Percentiles rank a stretch among this genome's conserved stretches.
phyloP scores from a whole-genome alignment of 2,888 invertebrate genomes.

The Clunio marinus region DNA sequence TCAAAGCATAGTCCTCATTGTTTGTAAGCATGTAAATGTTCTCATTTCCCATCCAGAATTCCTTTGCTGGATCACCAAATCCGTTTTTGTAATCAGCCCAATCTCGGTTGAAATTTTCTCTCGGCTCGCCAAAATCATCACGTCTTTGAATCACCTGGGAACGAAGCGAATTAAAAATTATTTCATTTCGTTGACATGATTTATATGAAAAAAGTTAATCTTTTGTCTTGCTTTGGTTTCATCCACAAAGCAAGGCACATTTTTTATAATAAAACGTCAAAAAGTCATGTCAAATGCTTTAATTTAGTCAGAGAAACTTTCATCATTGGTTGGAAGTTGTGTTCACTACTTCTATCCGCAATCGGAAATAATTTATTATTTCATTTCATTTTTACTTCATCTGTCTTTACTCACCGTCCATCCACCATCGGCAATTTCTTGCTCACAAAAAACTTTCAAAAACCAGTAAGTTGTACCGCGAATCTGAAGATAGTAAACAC shows the following conservation, averaged over 20 bases:
- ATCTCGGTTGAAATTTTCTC: slow-evolving; percentile 86
- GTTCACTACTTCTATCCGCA: not conserved
- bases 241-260: too few relatives aligned
- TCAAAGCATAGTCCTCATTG: slow-evolving; percentile 81
- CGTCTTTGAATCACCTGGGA: slow-evolving; percentile 85
- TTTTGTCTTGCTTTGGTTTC: not conserved
- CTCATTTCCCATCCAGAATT: slow-evolving; percentile 91
- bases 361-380: not conserved
- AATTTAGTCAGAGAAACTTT: not conserved
- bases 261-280: too few relatives aligned
- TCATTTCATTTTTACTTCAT: not conserved
- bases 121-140: slow-evolving; percentile 80
- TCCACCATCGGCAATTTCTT: slow-evolving; percentile 82
- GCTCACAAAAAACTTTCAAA: slow-evolving; percentile 85
- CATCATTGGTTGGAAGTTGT: not conserved
- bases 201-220: not conserved
- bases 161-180: not conserved
- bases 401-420: slow-evolving; percentile 78
- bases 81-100: slow-evolving; percentile 93
- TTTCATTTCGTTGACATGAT: not conserved
- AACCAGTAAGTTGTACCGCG: slow-evolving; percentile 91
- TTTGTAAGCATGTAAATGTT: slow-evolving; percentile 91
- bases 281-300: not conserved
- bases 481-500: slow-evolving; percentile 85
- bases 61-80: slow-evolving; percentile 83